Evolutionary conservation across 2,113 vertebrate genomes (phyloP), one percentile per base, ranked within the genome.

Genomic region (Anarhynchus alexandrinus): DNA sequence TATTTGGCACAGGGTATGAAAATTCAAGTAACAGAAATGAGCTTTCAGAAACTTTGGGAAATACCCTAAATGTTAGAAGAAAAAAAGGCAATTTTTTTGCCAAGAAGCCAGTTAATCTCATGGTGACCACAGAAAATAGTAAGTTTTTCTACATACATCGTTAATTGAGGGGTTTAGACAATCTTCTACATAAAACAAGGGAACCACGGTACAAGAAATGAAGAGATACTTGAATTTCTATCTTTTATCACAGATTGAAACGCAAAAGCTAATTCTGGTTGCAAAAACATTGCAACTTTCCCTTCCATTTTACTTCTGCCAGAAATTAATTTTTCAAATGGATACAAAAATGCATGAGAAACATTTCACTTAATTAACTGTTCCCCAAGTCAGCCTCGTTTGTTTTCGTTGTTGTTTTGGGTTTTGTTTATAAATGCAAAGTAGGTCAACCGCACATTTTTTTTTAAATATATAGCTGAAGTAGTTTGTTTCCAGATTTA

Each of bases 71-170:
- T 18, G 10, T 42, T 42, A 42, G 18, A 69, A 4, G 4, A 19
- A 55, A 71, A 89, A 87, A 78, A 19, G 29, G n/a, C 12, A 70
- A 19, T 8, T 29, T 62, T 40, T 59, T 49, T 38, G 30, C 30
- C 18, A 82, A 21, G 32, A 58, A 69, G 8, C 11, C 25, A 73
- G 23, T 70, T 66, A 58, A 58, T 52, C 17, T 69, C 29, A 22
- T 0, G 2, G 36, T 19, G 18, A 78, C 4, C 36, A 62, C 40
- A 52, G 45, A 38, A 78, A 93, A 49, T 0, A 77, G 3, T 9
- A 42, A 18, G 7, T 30, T 73, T 61, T 73, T 11, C 42, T 58
- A 34, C 0, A 0, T 6, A 40, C 1, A 4, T 9, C 18, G 7
- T 49, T 55, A 43, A 49, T 2, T n/a, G 26, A 84, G 12, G 42